Evolutionary conservation across 2,888 invertebrate genomes (phyloP).

Genomic region (Teinopalpus imperialis): DNA sequence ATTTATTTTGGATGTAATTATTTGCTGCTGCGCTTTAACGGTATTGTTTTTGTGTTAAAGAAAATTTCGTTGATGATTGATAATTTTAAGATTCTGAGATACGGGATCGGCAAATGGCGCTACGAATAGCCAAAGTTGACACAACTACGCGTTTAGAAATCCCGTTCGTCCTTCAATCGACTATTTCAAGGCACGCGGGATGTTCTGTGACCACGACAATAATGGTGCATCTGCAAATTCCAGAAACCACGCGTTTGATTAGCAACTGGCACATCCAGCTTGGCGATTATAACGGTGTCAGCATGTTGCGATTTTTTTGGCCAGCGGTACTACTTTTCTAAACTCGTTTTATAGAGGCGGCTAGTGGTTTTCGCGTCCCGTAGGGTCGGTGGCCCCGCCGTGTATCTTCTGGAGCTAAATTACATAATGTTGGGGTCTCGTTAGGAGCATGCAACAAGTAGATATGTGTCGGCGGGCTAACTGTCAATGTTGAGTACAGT

Average conservation of each 20-base stretch:
- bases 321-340: constrained; percentile 82
- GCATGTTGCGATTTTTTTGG: constrained; percentile 83
- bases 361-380: constrained; percentile 82
- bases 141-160: constrained; percentile 81
- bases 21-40: no score
- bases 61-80: constrained; percentile 69
- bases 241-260: constrained; percentile 65
- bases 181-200: constrained; percentile 67
- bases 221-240: constrained; percentile 73
- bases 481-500: constrained; percentile 82
- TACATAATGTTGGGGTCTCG: constrained; percentile 80
- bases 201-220: constrained; percentile 69
- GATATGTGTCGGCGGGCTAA: constrained; percentile 79
- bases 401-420: constrained; percentile 78
- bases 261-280: constrained; percentile 81
- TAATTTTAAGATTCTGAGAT: constrained; percentile 72
- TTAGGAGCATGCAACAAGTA: constrained; percentile 81
- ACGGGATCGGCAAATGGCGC: constrained; percentile 80
- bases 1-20: no score
- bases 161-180: constrained; percentile 64
- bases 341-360: constrained; percentile 81
- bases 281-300: constrained; percentile 83
- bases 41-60: constrained; percentile 61
- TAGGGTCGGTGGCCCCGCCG: constrained; percentile 80
- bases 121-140: constrained; percentile 81